phyloP scores from a whole-genome alignment of 2,888 invertebrate genomes.

The Nysson spinosus region DNA sequence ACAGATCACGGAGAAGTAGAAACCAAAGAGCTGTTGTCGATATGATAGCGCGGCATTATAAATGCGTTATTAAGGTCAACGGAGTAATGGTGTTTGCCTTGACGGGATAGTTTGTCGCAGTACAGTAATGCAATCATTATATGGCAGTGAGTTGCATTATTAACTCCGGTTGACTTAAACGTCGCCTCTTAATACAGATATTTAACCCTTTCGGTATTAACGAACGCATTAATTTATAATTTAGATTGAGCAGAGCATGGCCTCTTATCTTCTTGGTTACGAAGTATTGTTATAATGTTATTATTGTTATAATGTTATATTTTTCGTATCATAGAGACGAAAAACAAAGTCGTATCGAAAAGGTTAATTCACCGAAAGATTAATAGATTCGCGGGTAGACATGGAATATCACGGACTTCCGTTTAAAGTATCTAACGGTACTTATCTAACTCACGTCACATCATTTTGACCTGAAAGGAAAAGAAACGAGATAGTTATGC shows the following conservation, averaged over 20 bases:
- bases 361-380: neutral
- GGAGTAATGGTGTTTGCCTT: slow-evolving; percentile 48
- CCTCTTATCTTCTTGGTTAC: too few relatives aligned
- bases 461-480: neutral
- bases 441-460: neutral
- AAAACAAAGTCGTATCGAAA: too few relatives aligned
- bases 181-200: slow-evolving; percentile 31
- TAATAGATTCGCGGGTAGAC: neutral
- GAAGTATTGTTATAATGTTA: too few relatives aligned
- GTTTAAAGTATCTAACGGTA: neutral
- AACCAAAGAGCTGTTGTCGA: too few relatives aligned
- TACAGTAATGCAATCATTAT: slow-evolving; percentile 38
- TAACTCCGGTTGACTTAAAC: slow-evolving; percentile 22
- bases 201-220: too few relatives aligned
- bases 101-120: slow-evolving; percentile 36
- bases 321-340: too few relatives aligned
- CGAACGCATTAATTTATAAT: too few relatives aligned
- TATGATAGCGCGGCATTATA: slow-evolving; percentile 26
- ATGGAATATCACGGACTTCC: neutral
- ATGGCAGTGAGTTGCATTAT: slow-evolving; percentile 9
- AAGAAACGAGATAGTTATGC: neutral
- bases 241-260: too few relatives aligned
- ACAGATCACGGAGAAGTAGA: neutral
- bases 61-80: slow-evolving; percentile 54
- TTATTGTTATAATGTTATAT: too few relatives aligned